Conservation (phyloP, 2,113 vertebrate genomes). For the Alexandromys fortis region DNA sequence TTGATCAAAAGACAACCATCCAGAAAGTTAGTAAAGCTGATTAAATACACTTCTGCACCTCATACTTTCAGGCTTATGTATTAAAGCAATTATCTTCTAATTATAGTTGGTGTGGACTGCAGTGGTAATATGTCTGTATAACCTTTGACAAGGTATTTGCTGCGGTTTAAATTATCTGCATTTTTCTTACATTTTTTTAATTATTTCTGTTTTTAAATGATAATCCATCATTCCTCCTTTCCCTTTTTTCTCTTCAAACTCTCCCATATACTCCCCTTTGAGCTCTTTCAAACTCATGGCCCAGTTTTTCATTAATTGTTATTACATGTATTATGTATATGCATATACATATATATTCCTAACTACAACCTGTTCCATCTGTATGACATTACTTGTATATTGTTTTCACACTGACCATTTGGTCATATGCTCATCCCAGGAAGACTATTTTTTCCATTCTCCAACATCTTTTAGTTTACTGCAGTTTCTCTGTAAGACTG, state of each 20-base stretch:
- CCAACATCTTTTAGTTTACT: background rate
- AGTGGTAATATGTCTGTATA: background rate
- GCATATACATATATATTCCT: too few relatives aligned
- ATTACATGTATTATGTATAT: background rate
- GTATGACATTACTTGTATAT: too few relatives aligned
- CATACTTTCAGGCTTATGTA: constrained; percentile 33
- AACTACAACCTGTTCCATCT: background rate
- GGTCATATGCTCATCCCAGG: background rate
- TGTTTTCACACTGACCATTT: background rate
- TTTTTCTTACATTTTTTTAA: background rate
- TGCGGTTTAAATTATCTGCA: too few relatives aligned
- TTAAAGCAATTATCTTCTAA: constrained; percentile 56
- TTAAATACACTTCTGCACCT: constrained; percentile 11
- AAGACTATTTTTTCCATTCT: background rate
- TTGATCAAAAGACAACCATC: background rate
- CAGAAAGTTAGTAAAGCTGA: constrained; percentile 70
- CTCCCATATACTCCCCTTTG: background rate
- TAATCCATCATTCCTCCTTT: background rate
- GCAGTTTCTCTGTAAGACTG: background rate
- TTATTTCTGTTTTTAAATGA: background rate
- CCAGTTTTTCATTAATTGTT: background rate
- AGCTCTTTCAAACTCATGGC: background rate
- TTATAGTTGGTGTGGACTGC: background rate
- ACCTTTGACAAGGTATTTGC: background rate
- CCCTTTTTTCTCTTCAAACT: accelerated